Evolutionary conservation across 2,888 invertebrate species (phyloP).

Genomic region (Saturnia pavonia): DNA sequence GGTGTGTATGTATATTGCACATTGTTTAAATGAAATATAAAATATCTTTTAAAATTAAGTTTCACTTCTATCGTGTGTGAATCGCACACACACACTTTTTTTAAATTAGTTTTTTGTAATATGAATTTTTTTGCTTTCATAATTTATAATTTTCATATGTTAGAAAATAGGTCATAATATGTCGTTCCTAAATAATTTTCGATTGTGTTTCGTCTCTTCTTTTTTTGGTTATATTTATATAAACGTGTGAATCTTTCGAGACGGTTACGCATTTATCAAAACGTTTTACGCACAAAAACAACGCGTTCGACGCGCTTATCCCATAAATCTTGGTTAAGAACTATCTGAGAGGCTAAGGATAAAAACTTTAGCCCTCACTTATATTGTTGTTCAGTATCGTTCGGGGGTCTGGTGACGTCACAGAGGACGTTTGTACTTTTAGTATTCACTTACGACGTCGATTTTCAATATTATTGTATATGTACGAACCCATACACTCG

Average conservation of each 20-base stretch:
- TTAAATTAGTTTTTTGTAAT: too few species aligned
- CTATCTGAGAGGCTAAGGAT: slow-evolving; percentile 4
- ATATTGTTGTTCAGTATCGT: neutral
- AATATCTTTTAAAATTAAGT: too few species aligned
- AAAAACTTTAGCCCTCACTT: neutral
- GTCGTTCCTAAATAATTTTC: neutral
- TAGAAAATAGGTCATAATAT: neutral
- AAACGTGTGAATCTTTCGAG: neutral
- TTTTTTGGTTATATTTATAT: neutral
- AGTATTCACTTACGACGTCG: neutral
- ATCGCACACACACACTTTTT: too few species aligned
- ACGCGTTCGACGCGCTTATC: neutral
- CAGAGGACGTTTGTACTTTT: neutral
- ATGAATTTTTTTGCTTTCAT: too few species aligned
- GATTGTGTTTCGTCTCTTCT: neutral
- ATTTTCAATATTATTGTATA: too few species aligned
- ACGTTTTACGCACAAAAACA: neutral
- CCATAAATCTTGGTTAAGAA: slow-evolving; percentile 6
- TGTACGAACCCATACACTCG: too few species aligned
- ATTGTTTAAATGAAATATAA: too few species aligned
- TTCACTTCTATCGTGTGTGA: too few species aligned
- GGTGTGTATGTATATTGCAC: too few species aligned
- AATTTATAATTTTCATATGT: too few species aligned
- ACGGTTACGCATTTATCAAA: neutral
- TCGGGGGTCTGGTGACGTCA: neutral